Percentiles rank a stretch among this genome's conserved stretches.
phyloP scores from a whole-genome alignment of 2,113 vertebrate genomes.

The Trichechus manatus region DNA sequence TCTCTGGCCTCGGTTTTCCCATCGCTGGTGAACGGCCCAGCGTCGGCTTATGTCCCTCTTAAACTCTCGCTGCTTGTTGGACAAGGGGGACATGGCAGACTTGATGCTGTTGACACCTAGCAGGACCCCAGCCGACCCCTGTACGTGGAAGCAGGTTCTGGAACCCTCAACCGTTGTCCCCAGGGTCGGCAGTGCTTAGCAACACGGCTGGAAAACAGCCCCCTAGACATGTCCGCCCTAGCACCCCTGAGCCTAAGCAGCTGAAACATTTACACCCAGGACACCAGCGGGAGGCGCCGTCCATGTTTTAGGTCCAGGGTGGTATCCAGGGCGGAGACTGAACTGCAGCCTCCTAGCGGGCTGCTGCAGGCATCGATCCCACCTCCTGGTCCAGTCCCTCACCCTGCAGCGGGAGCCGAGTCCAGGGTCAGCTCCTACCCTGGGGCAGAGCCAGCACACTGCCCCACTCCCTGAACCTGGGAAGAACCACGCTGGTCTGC shows the following conservation, averaged over 20 bases:
- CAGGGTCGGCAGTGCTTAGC: neutral
- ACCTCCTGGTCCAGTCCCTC: rapidly evolving
- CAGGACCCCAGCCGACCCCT: neutral
- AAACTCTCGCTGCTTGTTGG: neutral
- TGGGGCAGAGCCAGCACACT: neutral
- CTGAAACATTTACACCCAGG: rapidly evolving
- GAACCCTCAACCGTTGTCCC: neutral
- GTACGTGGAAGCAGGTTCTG: neutral
- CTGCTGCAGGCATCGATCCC: neutral
- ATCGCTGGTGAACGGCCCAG: neutral
- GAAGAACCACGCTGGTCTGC: neutral
- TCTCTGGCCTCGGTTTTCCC: neutral
- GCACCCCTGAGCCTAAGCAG: neutral
- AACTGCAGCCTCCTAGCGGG: too few species aligned
- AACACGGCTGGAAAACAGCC: neutral
- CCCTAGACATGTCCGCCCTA: neutral
- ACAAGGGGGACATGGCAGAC: neutral
- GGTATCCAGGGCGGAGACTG: neutral
- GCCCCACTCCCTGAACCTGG: neutral
- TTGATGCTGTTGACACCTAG: neutral
- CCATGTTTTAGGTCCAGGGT: neutral
- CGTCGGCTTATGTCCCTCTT: neutral
- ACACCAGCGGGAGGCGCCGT: rapidly evolving
- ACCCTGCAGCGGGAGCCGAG: too few species aligned
- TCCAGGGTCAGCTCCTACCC: neutral